Base-by-base conservation (phyloP, 2,113 vertebrate genomes). In the Cheirogaleus medius region DNA sequence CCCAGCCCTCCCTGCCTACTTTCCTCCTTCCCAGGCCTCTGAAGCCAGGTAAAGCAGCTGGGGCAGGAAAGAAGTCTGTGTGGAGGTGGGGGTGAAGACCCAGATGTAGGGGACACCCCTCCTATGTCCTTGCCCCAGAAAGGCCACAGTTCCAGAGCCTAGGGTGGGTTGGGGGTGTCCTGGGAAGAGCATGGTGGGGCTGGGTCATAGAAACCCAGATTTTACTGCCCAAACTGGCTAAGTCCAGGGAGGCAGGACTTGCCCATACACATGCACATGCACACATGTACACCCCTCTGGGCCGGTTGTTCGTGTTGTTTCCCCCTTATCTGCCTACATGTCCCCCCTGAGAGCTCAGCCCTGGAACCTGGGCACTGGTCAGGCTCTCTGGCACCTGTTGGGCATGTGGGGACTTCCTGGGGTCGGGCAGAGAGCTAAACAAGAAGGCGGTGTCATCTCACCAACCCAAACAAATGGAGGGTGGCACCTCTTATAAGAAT, bases 31-130 rank as follows among this genome's bases (percentile, higher is more conserved):
- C 60, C 39, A 37, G 49, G 39, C 8, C 83, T 90, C 69, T 49
- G 58, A 49, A 97, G 60, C 68, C 93, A 96, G 92, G 94, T 92
- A 60, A 52, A 94, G 56, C 52, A 81, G 42, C 66, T 3, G 12
- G 77, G 64, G 68, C 54, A 58, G 49, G 56, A 82, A 32, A 86
- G 29, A 66, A 89, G 32, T 5, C 47, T 29, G 20, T 21, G 56
- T 34, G 37, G 23, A 52, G 49, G n/a, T 21, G 12, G 27, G 17
- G 44, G 58, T n/a, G 49, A 93, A 60, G 12, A 42, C 6, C 25
- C 3, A 14, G 76, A 1, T 20, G 9, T 34, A 23, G 56, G 3
- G 20, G 17, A n/a, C 12, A 25, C n/a, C 37, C 4, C 9, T 68
- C 74, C n/a, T 32, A 21, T 14, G 49, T n/a, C 39, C 54, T 11